Conservation (phyloP, 2,797 vertebrate genomes). For the Ceryle rudis region DNA sequence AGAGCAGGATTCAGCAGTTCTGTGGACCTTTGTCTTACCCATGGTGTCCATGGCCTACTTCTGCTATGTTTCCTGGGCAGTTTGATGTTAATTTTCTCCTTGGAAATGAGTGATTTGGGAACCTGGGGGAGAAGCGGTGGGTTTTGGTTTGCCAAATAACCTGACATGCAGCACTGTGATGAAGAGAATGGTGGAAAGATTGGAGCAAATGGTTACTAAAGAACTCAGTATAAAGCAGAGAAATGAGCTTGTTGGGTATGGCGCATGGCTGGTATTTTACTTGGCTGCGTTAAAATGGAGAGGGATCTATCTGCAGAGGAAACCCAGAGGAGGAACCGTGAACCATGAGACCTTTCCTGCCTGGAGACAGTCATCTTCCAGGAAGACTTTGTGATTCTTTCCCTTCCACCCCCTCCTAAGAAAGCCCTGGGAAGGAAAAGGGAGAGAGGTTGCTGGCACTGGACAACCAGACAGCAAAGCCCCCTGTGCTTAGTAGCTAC, state of each 20-base stretch:
- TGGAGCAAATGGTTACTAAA: neutral
- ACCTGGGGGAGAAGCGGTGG: neutral
- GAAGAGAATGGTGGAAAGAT: neutral
- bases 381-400: neutral
- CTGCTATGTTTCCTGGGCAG: neutral
- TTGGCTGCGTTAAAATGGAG: neutral
- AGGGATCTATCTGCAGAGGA: neutral
- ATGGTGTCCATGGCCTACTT: rapidly evolving
- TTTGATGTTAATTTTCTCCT: neutral
- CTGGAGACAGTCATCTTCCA: neutral
- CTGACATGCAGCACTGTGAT: neutral
- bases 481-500: neutral
- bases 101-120: neutral
- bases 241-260: neutral
- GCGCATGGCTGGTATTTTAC: neutral
- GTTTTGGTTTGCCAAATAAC: neutral
- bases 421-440: neutral
- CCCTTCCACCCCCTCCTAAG: neutral
- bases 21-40: neutral
- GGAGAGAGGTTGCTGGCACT: neutral
- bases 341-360: neutral
- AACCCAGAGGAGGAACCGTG: neutral
- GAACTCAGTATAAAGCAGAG: neutral
- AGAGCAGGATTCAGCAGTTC: neutral
- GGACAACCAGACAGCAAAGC: neutral